A percentile compares a stretch with the other conserved stretches of the same genome.
Evolutionary conservation across 2,888 invertebrate genomes (phyloP).

Genomic region (Apomyelois bistriatella): DNA sequence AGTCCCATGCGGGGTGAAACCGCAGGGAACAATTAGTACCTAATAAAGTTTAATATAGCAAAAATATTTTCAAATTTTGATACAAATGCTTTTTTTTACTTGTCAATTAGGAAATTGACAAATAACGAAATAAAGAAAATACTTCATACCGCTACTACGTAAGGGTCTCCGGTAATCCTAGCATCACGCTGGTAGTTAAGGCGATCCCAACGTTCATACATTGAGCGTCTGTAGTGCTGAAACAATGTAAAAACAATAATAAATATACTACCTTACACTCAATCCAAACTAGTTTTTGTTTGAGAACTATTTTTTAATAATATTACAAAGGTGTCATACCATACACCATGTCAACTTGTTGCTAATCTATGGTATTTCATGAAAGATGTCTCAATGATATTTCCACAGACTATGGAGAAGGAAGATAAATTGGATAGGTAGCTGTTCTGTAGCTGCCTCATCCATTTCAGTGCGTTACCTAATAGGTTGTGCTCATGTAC

Average conservation of each 20-base stretch:
- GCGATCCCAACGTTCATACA: slow-evolving; percentile 74
- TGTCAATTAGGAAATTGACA: not conserved
- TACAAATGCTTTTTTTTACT: too few relatives aligned
- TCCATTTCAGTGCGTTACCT: slow-evolving; percentile 46
- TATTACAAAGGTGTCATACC: too few relatives aligned
- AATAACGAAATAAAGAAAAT: not conserved
- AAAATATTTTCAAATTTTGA: too few relatives aligned
- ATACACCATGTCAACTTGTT: too few relatives aligned
- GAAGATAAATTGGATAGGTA: too few relatives aligned
- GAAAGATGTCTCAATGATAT: not conserved
- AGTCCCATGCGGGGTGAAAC: too few relatives aligned
- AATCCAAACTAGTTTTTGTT: too few relatives aligned
- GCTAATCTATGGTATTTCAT: slow-evolving; percentile 14
- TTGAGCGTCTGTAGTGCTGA: slow-evolving; percentile 79
- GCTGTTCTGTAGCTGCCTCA: not conserved
- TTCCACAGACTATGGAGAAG: not conserved
- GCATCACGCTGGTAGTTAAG: slow-evolving; percentile 81
- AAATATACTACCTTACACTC: too few relatives aligned
- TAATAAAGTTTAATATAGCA: too few relatives aligned
- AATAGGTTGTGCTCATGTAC: slow-evolving; percentile 62
- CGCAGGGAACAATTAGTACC: too few relatives aligned
- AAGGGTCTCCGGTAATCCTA: slow-evolving; percentile 81
- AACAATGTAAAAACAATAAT: too few relatives aligned
- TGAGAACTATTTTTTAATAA: too few relatives aligned
- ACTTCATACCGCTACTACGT: slow-evolving; percentile 77